phyloP scores from a whole-genome alignment of 2,888 invertebrate species.

The Ophion ellenae region DNA sequence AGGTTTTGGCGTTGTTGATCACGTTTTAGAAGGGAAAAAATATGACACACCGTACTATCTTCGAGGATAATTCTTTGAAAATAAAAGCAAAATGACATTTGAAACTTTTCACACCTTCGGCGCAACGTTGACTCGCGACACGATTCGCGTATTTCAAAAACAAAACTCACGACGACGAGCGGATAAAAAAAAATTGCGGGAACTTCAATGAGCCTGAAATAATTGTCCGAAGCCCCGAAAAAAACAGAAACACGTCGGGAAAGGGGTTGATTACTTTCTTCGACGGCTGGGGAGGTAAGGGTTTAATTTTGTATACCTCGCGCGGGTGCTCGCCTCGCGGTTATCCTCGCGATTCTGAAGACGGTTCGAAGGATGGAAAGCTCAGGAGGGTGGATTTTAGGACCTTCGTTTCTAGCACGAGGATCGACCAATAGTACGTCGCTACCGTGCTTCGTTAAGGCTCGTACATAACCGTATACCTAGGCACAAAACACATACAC shows the following conservation, averaged over 20 bases:
- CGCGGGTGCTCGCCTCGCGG: constrained; percentile 73
- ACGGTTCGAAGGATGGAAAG: constrained; percentile 66
- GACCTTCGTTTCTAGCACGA: constrained; percentile 70
- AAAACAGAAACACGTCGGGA: constrained; percentile 3
- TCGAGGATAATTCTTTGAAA: too few species aligned
- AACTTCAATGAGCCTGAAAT: too few species aligned
- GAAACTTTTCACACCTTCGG: too few species aligned
- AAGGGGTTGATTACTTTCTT: background rate
- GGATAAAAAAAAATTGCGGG: background rate
- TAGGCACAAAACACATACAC: constrained; percentile 37
- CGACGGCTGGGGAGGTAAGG: too few species aligned
- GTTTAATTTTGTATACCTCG: constrained; percentile 10
- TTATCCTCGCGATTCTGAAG: constrained; percentile 79
- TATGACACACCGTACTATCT: background rate
- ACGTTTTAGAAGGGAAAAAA: too few species aligned
- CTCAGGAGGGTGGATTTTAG: constrained; percentile 76
- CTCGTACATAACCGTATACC: constrained; percentile 68
- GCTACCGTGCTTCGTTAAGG: constrained; percentile 76
- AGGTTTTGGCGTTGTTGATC: too few species aligned
- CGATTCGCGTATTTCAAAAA: background rate
- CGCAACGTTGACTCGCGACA: background rate
- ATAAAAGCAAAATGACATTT: too few species aligned
- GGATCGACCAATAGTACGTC: constrained; percentile 80
- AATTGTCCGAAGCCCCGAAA: background rate
- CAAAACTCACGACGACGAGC: background rate